phyloP scores from a whole-genome alignment of 2,797 vertebrate genomes.

The Decapterus maruadsi region DNA sequence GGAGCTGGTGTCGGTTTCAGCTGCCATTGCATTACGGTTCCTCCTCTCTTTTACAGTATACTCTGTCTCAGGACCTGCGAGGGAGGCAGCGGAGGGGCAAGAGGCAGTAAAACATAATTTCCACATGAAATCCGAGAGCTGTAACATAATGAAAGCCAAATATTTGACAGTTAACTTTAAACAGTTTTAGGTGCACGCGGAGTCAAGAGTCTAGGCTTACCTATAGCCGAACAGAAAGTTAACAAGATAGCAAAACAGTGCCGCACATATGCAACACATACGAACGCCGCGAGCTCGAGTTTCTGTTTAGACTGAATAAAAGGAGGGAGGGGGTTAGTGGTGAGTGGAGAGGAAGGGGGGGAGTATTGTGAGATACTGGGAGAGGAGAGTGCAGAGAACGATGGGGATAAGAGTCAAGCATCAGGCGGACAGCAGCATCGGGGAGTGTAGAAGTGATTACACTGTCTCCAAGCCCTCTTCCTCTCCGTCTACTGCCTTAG shows the following conservation, averaged over 20 bases:
- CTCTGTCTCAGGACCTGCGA: slow-evolving; percentile 44
- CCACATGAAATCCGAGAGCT: slow-evolving; percentile 59
- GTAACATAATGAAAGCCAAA: slow-evolving; percentile 51
- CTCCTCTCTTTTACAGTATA: slow-evolving; percentile 12
- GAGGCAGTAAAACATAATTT: slow-evolving; percentile 48
- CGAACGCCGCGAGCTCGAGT: slow-evolving; percentile 37
- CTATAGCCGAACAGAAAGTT: slow-evolving; percentile 37
- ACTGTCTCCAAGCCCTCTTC: slow-evolving; percentile 58
- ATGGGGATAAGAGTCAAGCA: slow-evolving; percentile 57
- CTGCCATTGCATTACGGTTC: slow-evolving; percentile 39
- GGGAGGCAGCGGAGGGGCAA: slow-evolving; percentile 15
- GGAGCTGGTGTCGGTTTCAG: slow-evolving; percentile 54
- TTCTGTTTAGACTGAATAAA: slow-evolving; percentile 41
- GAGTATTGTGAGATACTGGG: slow-evolving; percentile 32
- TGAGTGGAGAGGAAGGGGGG: no score
- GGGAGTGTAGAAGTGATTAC: slow-evolving; percentile 71
- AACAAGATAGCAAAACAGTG: slow-evolving; percentile 41
- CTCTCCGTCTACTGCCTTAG: slow-evolving; percentile 46
- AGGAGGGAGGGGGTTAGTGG: background rate
- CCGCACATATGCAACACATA: slow-evolving; percentile 10
- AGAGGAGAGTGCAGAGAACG: slow-evolving; percentile 20
- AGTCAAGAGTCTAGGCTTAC: slow-evolving; percentile 34
- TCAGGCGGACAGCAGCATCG: slow-evolving; percentile 48
- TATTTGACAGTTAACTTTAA: slow-evolving; percentile 64
- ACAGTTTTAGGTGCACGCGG: slow-evolving; percentile 41